phyloP scores from a whole-genome alignment of 2,113 vertebrate species.

The Lonchura striata region DNA sequence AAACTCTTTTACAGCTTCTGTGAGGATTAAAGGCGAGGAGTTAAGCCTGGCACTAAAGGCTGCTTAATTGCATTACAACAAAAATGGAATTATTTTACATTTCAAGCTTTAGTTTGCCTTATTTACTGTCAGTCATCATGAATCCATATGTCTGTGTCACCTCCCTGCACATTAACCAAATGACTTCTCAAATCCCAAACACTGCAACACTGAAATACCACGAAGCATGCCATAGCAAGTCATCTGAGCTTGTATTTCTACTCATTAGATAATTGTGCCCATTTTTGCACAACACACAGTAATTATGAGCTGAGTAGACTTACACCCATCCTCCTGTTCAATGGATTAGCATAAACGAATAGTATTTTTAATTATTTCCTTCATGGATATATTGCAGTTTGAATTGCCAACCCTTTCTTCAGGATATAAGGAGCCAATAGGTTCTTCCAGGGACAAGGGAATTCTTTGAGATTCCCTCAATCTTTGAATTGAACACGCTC shows the following conservation, averaged over 20 bases:
- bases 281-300: neutral
- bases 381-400: neutral
- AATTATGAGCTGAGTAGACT: neutral
- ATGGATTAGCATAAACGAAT: neutral
- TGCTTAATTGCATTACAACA: neutral
- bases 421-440: neutral
- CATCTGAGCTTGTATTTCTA: neutral
- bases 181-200: neutral
- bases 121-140: neutral
- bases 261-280: neutral
- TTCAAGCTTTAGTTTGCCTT: neutral
- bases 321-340: neutral
- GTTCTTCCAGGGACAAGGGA: neutral
- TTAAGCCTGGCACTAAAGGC: neutral
- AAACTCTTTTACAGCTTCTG: neutral
- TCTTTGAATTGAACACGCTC: neutral
- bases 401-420: neutral
- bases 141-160: neutral
- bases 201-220: neutral
- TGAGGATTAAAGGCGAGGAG: neutral
- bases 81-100: neutral
- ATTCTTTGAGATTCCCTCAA: neutral
- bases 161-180: neutral
- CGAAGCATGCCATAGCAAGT: neutral
- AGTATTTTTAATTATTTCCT: slow-evolving; percentile 27